Evolutionary conservation across 2,113 vertebrate genomes (phyloP).

Genomic region (Sphyrna mokarran): DNA sequence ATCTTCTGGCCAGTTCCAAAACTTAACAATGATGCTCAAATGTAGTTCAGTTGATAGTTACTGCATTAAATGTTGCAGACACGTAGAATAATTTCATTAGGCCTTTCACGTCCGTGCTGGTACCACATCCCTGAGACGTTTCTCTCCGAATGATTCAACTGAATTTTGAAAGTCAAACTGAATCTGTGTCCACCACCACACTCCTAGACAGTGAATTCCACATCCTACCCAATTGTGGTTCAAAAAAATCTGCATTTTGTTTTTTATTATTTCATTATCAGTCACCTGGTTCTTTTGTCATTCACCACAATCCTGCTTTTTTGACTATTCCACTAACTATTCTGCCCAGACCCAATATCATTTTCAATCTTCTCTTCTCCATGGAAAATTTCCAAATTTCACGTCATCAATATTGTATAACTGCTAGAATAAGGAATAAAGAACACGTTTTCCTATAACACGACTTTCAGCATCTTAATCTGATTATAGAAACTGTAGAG

Average conservation of each 20-base stretch:
- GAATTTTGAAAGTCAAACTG: neutral
- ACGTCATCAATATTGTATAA: too few relatives aligned
- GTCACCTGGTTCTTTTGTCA: neutral
- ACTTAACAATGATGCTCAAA: neutral
- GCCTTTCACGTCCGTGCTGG: neutral
- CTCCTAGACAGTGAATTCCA: neutral
- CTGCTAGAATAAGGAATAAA: too few relatives aligned
- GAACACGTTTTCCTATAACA: too few relatives aligned
- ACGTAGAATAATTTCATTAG: neutral
- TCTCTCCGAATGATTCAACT: neutral
- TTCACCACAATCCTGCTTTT: neutral
- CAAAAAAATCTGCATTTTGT: neutral
- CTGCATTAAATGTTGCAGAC: neutral
- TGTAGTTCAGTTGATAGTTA: neutral
- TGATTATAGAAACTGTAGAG: too few relatives aligned
- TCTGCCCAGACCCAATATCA: neutral
- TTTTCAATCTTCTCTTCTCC: neutral
- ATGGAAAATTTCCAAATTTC: too few relatives aligned
- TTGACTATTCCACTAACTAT: neutral
- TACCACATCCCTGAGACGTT: neutral
- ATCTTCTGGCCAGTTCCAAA: neutral
- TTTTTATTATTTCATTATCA: neutral
- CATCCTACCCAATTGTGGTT: neutral
- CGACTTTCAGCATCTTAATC: too few relatives aligned
- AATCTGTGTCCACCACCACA: neutral